Evolutionary conservation across 2,888 invertebrate species (phyloP).

Genomic region (Sphaerophoria rueppellii): DNA sequence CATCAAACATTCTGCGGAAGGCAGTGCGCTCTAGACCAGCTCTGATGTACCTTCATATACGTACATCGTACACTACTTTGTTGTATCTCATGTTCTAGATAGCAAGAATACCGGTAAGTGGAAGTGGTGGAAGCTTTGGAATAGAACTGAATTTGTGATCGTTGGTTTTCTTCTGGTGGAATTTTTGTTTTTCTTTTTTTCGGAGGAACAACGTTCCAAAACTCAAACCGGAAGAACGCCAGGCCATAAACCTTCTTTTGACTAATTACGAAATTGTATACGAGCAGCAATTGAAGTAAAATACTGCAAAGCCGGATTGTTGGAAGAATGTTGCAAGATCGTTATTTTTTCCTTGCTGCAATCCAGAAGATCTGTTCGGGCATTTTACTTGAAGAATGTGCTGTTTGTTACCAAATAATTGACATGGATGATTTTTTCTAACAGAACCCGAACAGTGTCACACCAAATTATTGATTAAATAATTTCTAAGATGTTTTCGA

Average conservation of each 20-base stretch:
- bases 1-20: slow-evolving; percentile 24
- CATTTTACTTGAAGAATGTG: neutral
- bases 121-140: slow-evolving; percentile 35
- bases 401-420: neutral
- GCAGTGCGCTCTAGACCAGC: neutral
- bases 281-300: slow-evolving; percentile 17
- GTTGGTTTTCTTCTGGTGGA: slow-evolving; percentile 50
- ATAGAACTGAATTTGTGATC: slow-evolving; percentile 17
- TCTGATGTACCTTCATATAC: neutral
- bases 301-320: slow-evolving; percentile 9
- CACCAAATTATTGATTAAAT: too few species aligned
- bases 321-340: slow-evolving; percentile 34
- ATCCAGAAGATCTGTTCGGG: neutral
- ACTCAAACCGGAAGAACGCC: slow-evolving; percentile 66
- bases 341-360: neutral
- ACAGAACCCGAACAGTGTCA: too few species aligned
- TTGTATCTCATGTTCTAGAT: slow-evolving; percentile 66
- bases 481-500: too few species aligned
- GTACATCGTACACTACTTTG: slow-evolving; percentile 29
- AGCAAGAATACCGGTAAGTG: slow-evolving; percentile 70
- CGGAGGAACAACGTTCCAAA: slow-evolving; percentile 39
- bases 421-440: neutral
- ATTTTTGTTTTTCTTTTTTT: neutral
- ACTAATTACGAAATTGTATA: slow-evolving; percentile 64
- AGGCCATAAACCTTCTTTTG: slow-evolving; percentile 72